Evolutionary conservation across 2,797 vertebrate genomes (phyloP).

Genomic region (Nyctibius grandis): DNA sequence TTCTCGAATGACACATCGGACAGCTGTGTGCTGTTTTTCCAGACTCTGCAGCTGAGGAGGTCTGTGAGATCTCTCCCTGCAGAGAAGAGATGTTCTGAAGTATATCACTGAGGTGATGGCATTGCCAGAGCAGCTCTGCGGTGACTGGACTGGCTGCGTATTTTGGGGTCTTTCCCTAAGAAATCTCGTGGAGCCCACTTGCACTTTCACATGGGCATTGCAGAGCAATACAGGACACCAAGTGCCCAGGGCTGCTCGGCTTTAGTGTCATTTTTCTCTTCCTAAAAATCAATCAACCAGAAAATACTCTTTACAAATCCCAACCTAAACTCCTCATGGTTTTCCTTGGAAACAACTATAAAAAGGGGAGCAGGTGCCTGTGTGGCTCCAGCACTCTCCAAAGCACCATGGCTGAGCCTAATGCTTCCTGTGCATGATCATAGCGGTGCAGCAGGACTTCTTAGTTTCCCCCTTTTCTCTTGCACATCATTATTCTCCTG

Average conservation of each 20-base stretch:
- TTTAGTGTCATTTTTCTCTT: not conserved
- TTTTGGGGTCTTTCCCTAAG: not conserved
- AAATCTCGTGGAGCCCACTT: not conserved
- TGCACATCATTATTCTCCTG: not conserved
- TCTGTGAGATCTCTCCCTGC: not conserved
- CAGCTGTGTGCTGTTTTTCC: not conserved
- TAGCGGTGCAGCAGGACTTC: not conserved
- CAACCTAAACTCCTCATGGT: not conserved
- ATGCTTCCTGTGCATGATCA: not conserved
- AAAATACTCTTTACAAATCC: not conserved
- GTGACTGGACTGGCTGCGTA: not conserved
- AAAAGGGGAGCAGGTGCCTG: not conserved
- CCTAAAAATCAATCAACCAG: not conserved
- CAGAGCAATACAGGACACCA: not conserved
- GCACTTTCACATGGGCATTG: fast-evolving
- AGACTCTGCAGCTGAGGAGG: not conserved
- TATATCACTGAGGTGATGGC: not conserved
- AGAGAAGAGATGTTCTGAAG: not conserved
- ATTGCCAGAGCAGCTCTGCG: not conserved
- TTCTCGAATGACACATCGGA: not conserved
- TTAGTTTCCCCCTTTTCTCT: not conserved
- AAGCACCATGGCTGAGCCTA: not conserved
- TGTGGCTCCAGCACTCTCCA: not conserved
- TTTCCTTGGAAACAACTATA: not conserved
- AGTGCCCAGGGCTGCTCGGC: not conserved